phyloP scores from a whole-genome alignment of 1,140 invertebrate species.

The Eupristina koningsbergeri region DNA sequence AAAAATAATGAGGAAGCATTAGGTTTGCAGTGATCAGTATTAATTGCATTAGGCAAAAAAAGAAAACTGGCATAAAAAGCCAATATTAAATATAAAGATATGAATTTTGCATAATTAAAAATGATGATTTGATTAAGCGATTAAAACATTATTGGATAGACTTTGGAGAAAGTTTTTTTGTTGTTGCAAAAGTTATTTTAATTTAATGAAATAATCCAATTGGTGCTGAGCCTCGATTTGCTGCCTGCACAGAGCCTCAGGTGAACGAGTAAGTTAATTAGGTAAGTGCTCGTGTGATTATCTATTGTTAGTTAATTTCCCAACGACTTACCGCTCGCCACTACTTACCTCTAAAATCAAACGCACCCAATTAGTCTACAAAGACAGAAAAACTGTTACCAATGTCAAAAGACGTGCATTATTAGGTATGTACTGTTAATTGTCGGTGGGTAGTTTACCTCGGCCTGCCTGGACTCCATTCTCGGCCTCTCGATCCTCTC shows the following conservation, averaged over 20 bases:
- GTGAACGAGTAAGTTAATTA: not conserved
- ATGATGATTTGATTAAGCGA: too few relatives aligned
- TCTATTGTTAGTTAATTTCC: not conserved
- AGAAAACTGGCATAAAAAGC: too few relatives aligned
- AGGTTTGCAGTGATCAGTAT: too few relatives aligned
- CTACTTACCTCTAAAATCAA: constrained; percentile 27
- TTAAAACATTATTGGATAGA: too few relatives aligned
- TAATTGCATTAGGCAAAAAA: too few relatives aligned
- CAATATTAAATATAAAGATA: too few relatives aligned
- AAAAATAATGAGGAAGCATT: too few relatives aligned
- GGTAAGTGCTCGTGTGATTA: not conserved
- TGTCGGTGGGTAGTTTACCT: constrained; percentile 46
- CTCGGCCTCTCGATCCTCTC: constrained; percentile 61
- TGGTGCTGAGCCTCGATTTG: not conserved
- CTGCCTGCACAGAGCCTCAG: not conserved
- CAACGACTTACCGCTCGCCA: constrained; percentile 6
- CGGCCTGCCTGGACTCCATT: constrained; percentile 44
- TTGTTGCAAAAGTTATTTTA: too few relatives aligned
- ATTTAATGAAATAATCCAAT: not conserved
- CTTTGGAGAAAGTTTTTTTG: too few relatives aligned
- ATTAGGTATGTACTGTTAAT: not conserved
- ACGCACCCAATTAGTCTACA: constrained; percentile 51
- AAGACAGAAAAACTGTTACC: constrained; percentile 29
- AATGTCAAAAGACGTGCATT: constrained; percentile 9
- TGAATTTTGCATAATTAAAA: too few relatives aligned